Conservation (phyloP, 2,797 vertebrate genomes). For the Coregonus sp. region DNA sequence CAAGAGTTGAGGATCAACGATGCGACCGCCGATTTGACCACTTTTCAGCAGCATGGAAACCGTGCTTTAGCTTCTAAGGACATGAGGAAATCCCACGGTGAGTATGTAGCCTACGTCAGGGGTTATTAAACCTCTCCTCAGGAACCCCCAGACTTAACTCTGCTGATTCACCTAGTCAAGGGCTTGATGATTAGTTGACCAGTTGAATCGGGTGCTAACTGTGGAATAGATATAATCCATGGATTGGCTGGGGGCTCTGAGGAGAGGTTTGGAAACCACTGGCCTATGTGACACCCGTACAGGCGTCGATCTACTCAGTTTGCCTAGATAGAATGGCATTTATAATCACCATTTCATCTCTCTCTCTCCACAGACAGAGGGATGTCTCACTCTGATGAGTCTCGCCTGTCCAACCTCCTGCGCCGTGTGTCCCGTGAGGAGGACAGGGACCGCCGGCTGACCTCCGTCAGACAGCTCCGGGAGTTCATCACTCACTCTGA, state of each 20-base stretch:
- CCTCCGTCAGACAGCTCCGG: conserved; percentile 97
- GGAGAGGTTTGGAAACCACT: too few relatives aligned
- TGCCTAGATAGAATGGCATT: too few relatives aligned
- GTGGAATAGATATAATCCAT: too few relatives aligned
- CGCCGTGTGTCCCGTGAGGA: conserved; percentile 98
- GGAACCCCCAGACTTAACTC: too few relatives aligned
- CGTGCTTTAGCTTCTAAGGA: conserved; percentile 99
- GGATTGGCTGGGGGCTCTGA: too few relatives aligned
- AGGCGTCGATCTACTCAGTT: too few relatives aligned
- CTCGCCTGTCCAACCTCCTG: conserved; percentile 98
- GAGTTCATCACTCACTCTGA: conserved; percentile 98
- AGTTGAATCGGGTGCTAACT: too few relatives aligned
- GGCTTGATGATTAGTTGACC: too few relatives aligned
- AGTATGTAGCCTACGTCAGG: conserved; percentile 33
- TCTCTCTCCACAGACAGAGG: conserved; percentile 83
- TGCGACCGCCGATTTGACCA: conserved; percentile 93
- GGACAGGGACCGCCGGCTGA: conserved; percentile 96
- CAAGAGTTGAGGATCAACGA: conserved; percentile 99
- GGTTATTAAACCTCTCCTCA: too few relatives aligned
- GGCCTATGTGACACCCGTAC: too few relatives aligned
- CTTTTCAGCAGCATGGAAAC: conserved; percentile 99
- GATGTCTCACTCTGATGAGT: conserved; percentile 98
- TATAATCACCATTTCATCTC: too few relatives aligned
- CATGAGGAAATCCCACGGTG: conserved; percentile 99
- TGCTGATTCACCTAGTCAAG: too few relatives aligned